Evolutionary conservation across 2,113 vertebrate genomes (phyloP), one percentile per base, ranked within the genome.

Genomic region (Gobius niger): DNA sequence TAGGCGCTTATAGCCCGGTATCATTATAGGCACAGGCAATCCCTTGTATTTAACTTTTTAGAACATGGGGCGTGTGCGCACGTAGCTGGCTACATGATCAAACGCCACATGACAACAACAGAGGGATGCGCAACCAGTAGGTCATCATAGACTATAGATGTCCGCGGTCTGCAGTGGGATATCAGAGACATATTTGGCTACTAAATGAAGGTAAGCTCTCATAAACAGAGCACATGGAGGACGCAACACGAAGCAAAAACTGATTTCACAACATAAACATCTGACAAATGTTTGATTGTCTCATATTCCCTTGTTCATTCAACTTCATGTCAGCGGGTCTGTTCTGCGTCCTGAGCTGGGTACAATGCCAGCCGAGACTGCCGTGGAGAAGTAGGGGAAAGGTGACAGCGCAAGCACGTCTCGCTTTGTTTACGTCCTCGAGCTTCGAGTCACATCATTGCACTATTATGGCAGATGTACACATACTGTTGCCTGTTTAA

Each of bases 371-470:
- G 9, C 4, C 54, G 11, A 34, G 72, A 41, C 56, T 47, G 65
- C 62, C 42, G 61, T 56, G 46, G 52, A 47, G 18, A 83, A 87
- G 72, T 85, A 59, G 88, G 83, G 81, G 40, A 87, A 89, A 91
- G 87, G 83, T 88, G 82, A 82, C 79, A 15, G 24, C 70, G 69
- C 80, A n/a, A 62, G 60, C 72, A 9, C 78, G 19, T 40, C 67
- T 47, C n/a, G 73, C 70, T 64, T 69, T 84, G 87, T 87, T 89
- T 90, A 87, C 78, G 84, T 85, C 78, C 62, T 46, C 10, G 18
- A 44, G 14, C 63, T 44, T 54, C 54, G 19, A 67, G 53, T 50
- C 62, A 19, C 61, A 44, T 46, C 47, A n/a, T 47, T 53, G 40
- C 3, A 53, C 24, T 9, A 11, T 46, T 9, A 5, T 41, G 7